Percentiles rank a stretch among this genome's conserved stretches.
phyloP scores from a whole-genome alignment of 2,888 invertebrate genomes.

The Heliconius hortense region DNA sequence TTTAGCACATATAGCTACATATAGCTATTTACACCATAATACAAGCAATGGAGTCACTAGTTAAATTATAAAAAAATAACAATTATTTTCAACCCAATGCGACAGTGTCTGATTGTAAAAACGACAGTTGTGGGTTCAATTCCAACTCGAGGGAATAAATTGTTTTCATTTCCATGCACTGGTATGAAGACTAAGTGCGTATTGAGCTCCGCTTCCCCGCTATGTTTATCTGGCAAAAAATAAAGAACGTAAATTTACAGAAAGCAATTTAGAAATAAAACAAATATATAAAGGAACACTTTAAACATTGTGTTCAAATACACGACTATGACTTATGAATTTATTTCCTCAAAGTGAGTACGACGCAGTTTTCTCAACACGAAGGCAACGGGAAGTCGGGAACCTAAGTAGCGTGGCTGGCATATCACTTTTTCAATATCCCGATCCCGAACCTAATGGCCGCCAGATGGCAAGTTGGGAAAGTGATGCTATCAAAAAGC shows the following conservation, averaged over 20 bases:
- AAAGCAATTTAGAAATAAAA: neutral
- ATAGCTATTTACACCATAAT: no score
- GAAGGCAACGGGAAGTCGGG: constrained; percentile 28
- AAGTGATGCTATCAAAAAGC: constrained; percentile 82
- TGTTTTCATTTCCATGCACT: neutral
- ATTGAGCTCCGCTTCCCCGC: neutral
- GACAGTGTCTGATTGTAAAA: no score
- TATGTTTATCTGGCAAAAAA: neutral
- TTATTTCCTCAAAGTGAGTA: constrained; percentile 3
- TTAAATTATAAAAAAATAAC: no score
- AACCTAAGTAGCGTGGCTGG: constrained; percentile 46
- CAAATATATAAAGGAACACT: neutral
- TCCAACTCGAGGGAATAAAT: no score
- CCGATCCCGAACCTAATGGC: constrained; percentile 73
- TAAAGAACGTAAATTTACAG: neutral
- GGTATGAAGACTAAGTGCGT: neutral
- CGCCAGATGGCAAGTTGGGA: constrained; percentile 79
- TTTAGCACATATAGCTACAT: no score
- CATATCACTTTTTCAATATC: constrained; percentile 80
- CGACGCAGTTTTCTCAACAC: constrained; percentile 15
- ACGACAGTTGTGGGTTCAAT: no score
- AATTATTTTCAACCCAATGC: no score
- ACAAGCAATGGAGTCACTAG: no score
- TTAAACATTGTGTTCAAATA: neutral
- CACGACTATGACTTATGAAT: constrained; percentile 10